Evolutionary conservation across 2,888 invertebrate genomes (phyloP).

Genomic region (Tipula vernalis): DNA sequence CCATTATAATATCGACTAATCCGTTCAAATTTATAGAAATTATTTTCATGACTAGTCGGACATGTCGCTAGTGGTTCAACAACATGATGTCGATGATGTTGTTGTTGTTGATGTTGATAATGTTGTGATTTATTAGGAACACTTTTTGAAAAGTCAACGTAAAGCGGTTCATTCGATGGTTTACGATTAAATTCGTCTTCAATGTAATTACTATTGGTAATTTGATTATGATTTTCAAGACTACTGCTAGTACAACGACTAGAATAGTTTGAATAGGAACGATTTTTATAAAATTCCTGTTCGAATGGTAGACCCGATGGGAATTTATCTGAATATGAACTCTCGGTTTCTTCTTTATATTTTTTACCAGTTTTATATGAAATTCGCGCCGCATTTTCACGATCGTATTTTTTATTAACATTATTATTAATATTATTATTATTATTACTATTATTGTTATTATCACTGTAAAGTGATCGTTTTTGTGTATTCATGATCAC

Average conservation of each 20-base stretch:
- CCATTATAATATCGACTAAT: conserved; percentile 15
- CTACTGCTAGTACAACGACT: conserved; percentile 35
- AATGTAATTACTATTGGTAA: conserved; percentile 10
- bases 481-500: not conserved
- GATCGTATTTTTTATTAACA: not conserved
- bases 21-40: conserved; percentile 20
- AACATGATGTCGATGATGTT: not conserved
- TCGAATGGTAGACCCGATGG: conserved; percentile 35
- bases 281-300: conserved; percentile 28
- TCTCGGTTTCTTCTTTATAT: conserved; percentile 14
- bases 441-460: not conserved
- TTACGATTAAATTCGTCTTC: conserved; percentile 34
- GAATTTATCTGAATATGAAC: conserved; percentile 33
- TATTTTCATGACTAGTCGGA: conserved; percentile 13
- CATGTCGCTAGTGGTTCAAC: conserved; percentile 4
- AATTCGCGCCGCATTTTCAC: not conserved
- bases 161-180: conserved; percentile 33
- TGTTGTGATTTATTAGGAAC: conserved; percentile 19
- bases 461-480: not conserved
- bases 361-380: not conserved
- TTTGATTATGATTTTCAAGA: conserved; percentile 13
- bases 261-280: conserved; percentile 32
- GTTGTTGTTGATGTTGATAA: not conserved
- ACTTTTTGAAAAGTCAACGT: conserved; percentile 35
- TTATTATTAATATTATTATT: not conserved